A percentile compares a stretch with the other conserved stretches of the same genome.
These are phyloP conservation scores for Sus scrofa DNA, from an alignment of 2,113 vertebrate species.

Conservation along the genomic window DNA sequence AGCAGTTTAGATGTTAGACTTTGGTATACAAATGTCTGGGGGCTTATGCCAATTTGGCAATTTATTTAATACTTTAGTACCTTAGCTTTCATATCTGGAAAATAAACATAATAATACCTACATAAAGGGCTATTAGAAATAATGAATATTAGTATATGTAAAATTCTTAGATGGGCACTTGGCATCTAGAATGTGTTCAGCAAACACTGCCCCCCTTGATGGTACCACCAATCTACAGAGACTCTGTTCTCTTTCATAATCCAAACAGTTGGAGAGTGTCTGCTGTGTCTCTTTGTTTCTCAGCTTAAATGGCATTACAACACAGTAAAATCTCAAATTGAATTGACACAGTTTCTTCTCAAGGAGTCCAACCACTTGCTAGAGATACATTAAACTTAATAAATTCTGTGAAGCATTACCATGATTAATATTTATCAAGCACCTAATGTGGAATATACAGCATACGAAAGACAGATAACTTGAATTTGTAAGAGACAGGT, in stretches of 20 bases:
- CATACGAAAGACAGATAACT: background rate
- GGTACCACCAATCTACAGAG: background rate
- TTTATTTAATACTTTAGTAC: background rate
- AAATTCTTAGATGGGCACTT: background rate
- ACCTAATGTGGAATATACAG: background rate
- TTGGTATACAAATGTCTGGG: background rate
- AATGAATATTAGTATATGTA: background rate
- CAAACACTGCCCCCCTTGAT: background rate
- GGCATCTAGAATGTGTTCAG: background rate
- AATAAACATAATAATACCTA: background rate
- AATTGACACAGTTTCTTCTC: slow-evolving; percentile 11
- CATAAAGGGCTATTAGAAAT: background rate
- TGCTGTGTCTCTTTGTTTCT: background rate
- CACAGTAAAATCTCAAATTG: slow-evolving; percentile 21
- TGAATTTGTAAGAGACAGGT: slow-evolving; percentile 3
- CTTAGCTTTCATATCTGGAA: background rate
- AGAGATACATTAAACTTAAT: slow-evolving; percentile 51
- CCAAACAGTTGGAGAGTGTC: background rate
- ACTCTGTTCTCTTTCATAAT: background rate
- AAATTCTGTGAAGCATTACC: slow-evolving; percentile 5
- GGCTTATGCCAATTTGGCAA: background rate
- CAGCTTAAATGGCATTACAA: background rate
- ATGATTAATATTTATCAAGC: slow-evolving; percentile 70
- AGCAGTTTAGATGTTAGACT: background rate
- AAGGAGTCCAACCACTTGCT: background rate